Base-by-base conservation (phyloP, 2,113 vertebrate species). In the Dipodomys ordii region DNA sequence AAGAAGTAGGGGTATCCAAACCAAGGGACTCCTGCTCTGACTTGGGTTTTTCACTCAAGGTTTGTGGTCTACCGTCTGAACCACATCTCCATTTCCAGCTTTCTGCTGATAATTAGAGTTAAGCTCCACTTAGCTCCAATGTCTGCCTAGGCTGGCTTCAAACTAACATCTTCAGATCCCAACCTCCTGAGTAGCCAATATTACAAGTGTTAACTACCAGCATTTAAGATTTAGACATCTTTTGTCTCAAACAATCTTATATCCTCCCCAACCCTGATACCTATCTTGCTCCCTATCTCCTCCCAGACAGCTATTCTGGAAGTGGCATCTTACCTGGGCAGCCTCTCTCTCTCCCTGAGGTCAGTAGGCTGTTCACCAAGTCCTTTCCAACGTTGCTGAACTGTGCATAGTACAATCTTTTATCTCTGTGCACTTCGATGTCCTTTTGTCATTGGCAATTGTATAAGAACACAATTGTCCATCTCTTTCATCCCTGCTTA, bases 251-350 rank as follows among this genome's bases (percentile, higher is more conserved):
- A 4, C 39, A 12, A 32, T 69, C 53, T 83, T 69, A 30, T 39
- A 27, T 20, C 44, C 32, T 9, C 32, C 9, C 49, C 2, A 0
- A 1, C 2, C 15, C 30, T 2, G 2, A 25, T 44, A n/a, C 0
- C 2, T 18, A 2, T 11, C 68, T 30, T 72, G 19, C 39, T 78
- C 23, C n/a, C 39, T 30, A 60, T 1, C 25, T 20, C 22, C 13
- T 8, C 8, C 22, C 9, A 20, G 20, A 62, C 71, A 32, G 22
- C 6, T 30, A 77, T 4, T 28, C n/a, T 10, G 4, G 53, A 39
- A 13, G 46, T 1, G 64, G 9, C 0, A 0, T 44, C 32, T 46
- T n/a, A 27, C 46, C 20, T 5, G 25, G 10, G 6, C 20, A 4
- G 8, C 4, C 67, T 71, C 6, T 83, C 72, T 10, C 67, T 23